Percentiles rank a stretch among this genome's conserved stretches.
These are phyloP conservation scores for Trichosurus vulpecula DNA, from an alignment of 2,797 vertebrate genomes.

Conservation along the genomic window DNA sequence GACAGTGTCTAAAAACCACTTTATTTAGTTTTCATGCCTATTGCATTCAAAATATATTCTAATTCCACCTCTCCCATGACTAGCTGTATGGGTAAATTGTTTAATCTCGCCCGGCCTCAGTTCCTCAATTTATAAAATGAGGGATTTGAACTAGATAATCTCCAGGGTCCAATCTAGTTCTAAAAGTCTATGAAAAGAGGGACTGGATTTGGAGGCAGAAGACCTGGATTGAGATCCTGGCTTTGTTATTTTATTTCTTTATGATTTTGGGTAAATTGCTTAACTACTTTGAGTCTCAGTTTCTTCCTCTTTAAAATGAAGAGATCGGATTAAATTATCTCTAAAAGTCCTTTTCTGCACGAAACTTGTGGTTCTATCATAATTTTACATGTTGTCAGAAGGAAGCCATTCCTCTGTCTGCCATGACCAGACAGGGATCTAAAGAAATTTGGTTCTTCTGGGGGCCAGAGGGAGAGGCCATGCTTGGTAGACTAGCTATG, in stretches of 20 bases:
- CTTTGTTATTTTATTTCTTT: slow-evolving; percentile 8
- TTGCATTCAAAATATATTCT: not conserved
- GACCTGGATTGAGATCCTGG: not conserved
- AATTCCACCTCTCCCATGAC: not conserved
- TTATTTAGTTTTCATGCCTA: not conserved
- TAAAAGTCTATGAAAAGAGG: not conserved
- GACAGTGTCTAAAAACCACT: not conserved
- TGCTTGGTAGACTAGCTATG: not conserved
- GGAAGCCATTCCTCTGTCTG: not conserved
- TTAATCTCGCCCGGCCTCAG: not conserved
- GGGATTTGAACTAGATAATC: not conserved
- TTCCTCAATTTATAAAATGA: not conserved
- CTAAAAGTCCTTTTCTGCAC: not conserved
- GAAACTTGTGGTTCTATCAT: not conserved
- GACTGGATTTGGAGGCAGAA: not conserved
- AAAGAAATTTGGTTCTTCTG: not conserved
- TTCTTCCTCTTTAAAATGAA: slow-evolving; percentile 34
- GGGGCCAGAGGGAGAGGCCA: not conserved
- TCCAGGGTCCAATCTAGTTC: not conserved
- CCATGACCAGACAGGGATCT: not conserved
- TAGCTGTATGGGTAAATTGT: not conserved
- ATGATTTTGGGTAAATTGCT: slow-evolving; percentile 7
- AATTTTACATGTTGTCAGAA: not conserved
- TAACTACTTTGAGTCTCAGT: not conserved
- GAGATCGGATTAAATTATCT: slow-evolving; percentile 6